Evolutionary conservation across 2,113 vertebrate species (phyloP).

Genomic region (Callorhinus ursinus): DNA sequence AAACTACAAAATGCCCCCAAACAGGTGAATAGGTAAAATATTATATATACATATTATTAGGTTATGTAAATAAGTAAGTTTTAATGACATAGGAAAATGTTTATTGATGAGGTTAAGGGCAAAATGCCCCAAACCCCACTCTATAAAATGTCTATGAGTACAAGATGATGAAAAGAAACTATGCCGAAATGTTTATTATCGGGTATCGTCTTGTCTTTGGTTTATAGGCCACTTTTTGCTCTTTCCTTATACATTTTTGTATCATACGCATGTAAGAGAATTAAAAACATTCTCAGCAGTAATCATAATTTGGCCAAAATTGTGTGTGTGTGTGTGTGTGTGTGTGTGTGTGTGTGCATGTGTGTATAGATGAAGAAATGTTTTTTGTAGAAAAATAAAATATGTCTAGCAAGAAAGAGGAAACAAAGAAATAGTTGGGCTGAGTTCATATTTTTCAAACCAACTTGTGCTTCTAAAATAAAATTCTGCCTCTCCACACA

Average conservation of each 20-base stretch:
- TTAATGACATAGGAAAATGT: not conserved
- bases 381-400: slow-evolving; percentile 32
- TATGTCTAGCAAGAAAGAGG: slow-evolving; percentile 44
- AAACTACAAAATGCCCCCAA: not conserved
- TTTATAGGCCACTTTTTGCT: not conserved
- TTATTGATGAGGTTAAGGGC: not conserved
- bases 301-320: not conserved
- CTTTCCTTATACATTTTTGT: not conserved
- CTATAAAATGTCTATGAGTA: not conserved
- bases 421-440: slow-evolving; percentile 72
- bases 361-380: not conserved
- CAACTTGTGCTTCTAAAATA: slow-evolving; percentile 73
- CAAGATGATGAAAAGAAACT: not conserved
- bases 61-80: not conserved
- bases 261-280: slow-evolving; percentile 14
- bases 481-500: slow-evolving; percentile 62
- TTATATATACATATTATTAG: not conserved
- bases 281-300: slow-evolving; percentile 37
- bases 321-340: not conserved
- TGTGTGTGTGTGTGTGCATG: not conserved
- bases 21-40: not conserved
- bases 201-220: not conserved
- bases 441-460: slow-evolving; percentile 76
- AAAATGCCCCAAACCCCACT: not conserved
- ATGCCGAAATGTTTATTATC: not conserved